Base-by-base conservation (phyloP, 2,113 vertebrate genomes). In the Oxyruncus cristatus region DNA sequence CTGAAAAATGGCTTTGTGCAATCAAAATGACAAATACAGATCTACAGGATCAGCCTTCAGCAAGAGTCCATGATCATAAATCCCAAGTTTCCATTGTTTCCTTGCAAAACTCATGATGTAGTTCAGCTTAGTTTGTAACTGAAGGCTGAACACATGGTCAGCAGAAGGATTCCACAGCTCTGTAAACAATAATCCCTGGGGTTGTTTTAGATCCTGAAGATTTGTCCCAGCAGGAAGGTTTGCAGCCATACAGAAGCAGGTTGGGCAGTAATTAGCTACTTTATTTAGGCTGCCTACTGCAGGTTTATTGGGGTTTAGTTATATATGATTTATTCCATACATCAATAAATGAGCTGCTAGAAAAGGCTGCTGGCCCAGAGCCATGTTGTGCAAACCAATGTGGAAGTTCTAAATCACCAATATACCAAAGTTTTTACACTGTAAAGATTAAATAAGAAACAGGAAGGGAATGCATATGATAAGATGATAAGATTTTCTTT, bases 21-120 rank as follows among this genome's bases (percentile, higher is more conserved):
- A 46, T 35, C 9, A 50, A 74, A 90, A 58, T 83, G 93, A 88
- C 85, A 95, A 76, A 74, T 50, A 85, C 63, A 59, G 66, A 92
- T 94, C 71, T 65, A 55, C 67, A 67, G 67, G 72, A 92, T 77
- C 78, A 94, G 86, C 85, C 85, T 93, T 86, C 82, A 90, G 85
- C 72, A 62, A 55, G 81, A 94, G 75, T 77, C 85, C 79, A 67
- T 94, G 75, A 82, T 71, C 75, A 86, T 90, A 96, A 92, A 94
- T 94, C 80, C 75, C 50, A n/a, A 24, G 63, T 89, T 93, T 88
- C 63, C 70, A 52, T 88, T 85, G 74, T 89, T 63, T 88, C 24
- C 67, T 70, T 88, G 75, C 85, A 79, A 95, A 96, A 85, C 62
- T 76, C 62, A 92, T 67, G 79, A 16, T 42, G 39, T 13, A 39